Evolutionary conservation across 2,888 invertebrate species (phyloP).

Genomic region (Thecocarcelia acutangulata): DNA sequence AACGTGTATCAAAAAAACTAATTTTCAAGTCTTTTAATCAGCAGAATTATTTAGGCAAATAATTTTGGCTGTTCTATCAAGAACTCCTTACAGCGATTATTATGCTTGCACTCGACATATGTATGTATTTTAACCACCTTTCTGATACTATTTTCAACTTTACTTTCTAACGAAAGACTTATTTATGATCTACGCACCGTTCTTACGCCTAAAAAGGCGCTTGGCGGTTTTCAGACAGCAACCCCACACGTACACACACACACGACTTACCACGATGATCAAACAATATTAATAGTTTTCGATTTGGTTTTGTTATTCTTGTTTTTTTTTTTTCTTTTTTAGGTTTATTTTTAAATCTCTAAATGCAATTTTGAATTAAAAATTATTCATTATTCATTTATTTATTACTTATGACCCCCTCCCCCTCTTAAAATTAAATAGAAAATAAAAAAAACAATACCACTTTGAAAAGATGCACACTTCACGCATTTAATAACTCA

Average conservation of each 20-base stretch:
- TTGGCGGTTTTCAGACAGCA: no score
- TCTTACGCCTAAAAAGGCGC: background rate
- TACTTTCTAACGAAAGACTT: no score
- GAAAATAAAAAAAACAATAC: slow-evolving; percentile 8
- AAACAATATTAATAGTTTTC: slow-evolving; percentile 40
- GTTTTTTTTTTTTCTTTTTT: background rate
- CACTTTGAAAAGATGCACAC: slow-evolving; percentile 24
- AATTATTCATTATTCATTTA: slow-evolving; percentile 35
- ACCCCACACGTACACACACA: background rate
- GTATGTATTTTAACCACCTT: no score
- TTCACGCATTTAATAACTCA: background rate
- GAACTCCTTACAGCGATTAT: no score
- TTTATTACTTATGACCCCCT: slow-evolving; percentile 14
- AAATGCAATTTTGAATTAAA: slow-evolving; percentile 35
- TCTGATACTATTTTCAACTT: no score
- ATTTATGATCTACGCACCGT: background rate
- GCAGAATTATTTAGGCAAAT: no score
- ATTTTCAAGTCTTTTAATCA: no score
- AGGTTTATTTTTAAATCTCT: slow-evolving; percentile 63
- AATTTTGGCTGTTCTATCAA: no score
- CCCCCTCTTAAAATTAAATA: background rate
- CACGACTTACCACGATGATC: slow-evolving; percentile 45
- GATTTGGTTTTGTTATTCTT: slow-evolving; percentile 28
- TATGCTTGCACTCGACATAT: no score
- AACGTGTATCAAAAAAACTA: no score